phyloP scores from a whole-genome alignment of 2,888 invertebrate genomes.

The Hybos culiciformis region DNA sequence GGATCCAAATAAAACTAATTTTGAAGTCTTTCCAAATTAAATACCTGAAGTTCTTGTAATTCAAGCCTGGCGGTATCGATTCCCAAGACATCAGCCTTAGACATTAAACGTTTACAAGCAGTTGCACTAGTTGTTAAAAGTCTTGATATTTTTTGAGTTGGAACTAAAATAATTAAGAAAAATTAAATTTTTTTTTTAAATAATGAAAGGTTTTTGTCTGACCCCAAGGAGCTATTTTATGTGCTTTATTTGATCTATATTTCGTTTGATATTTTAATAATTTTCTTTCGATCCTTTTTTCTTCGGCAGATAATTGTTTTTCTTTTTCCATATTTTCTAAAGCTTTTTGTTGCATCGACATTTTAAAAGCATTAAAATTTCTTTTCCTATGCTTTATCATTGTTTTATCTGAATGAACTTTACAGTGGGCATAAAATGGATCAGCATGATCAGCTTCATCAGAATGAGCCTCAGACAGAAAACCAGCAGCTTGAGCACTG shows the following conservation, averaged over 20 bases:
- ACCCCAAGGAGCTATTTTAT: slow-evolving; percentile 77
- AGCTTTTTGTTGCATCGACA: slow-evolving; percentile 62
- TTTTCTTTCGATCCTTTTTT: slow-evolving; percentile 63
- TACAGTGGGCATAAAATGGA: slow-evolving; percentile 95
- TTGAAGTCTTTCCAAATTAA: background rate
- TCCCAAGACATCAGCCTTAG: slow-evolving; percentile 83
- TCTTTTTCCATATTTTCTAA: slow-evolving; percentile 22
- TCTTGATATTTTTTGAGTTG: slow-evolving; percentile 89
- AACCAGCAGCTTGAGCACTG: slow-evolving; percentile 86
- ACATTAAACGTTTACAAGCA: slow-evolving; percentile 64
- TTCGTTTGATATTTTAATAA: slow-evolving; percentile 73
- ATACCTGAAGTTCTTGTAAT: slow-evolving; percentile 65
- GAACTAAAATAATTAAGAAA: slow-evolving; percentile 59
- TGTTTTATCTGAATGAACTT: slow-evolving; percentile 85
- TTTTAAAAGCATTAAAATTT: slow-evolving; percentile 71
- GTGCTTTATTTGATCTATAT: slow-evolving; percentile 59
- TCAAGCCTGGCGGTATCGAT: slow-evolving; percentile 69
- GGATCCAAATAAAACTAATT: background rate
- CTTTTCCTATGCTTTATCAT: slow-evolving; percentile 64
- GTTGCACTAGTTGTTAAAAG: slow-evolving; percentile 81
- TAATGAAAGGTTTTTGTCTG: slow-evolving; percentile 20
- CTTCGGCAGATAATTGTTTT: slow-evolving; percentile 45
- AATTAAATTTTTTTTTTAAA: too few relatives aligned
- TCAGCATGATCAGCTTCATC: slow-evolving; percentile 87
- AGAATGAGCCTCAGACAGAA: slow-evolving; percentile 82